A percentile compares a stretch with the other conserved stretches of the same genome.
Conservation (phyloP, 2,797 vertebrate genomes). For the Nyctalus aviator region DNA sequence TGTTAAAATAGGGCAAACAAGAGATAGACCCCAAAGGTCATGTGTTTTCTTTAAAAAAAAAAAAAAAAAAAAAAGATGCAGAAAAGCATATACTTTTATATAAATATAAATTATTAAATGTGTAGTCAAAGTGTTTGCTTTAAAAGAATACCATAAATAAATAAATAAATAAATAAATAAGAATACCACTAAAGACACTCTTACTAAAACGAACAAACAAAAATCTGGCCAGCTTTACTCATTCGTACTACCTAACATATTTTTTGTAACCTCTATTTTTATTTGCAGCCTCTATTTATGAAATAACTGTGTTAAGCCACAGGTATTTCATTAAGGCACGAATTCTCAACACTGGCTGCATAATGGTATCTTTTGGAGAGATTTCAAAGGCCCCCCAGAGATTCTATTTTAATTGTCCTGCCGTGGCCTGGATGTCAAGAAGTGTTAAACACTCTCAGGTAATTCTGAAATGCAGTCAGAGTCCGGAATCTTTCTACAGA, state of each 20-base stretch:
- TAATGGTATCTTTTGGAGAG: neutral
- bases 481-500: neutral
- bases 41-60: constrained; percentile 16
- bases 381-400: neutral
- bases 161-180: neutral
- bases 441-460: neutral
- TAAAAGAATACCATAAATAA: neutral
- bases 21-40: neutral
- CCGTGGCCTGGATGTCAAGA: neutral
- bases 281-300: neutral
- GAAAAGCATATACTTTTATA: neutral
- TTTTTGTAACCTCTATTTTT: neutral
- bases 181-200: neutral
- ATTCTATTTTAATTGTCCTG: constrained; percentile 40
- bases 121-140: neutral
- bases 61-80: too few species aligned
- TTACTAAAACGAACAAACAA: neutral
- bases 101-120: neutral
- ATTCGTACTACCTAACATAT: neutral
- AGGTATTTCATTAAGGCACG: neutral
- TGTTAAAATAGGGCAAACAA: too few species aligned
- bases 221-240: neutral
- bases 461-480: neutral
- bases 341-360: neutral
- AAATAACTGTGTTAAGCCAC: neutral